These are phyloP conservation scores for Condylura cristata DNA, from an alignment of 2,113 vertebrate species.

Conservation along the genomic window DNA sequence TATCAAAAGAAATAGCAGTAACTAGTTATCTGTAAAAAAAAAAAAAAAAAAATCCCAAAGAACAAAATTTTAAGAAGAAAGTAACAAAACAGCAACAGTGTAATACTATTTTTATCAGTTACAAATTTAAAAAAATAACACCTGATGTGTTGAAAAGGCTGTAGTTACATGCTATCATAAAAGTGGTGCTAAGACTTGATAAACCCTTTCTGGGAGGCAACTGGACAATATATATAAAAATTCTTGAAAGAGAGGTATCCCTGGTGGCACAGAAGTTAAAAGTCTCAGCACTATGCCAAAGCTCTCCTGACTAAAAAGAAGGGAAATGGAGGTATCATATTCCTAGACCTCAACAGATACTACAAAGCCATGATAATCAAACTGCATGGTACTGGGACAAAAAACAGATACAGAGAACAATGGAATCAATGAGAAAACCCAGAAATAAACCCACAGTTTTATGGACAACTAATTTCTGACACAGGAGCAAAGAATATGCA, in stretches of 20 bases:
- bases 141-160: background rate
- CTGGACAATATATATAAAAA: background rate
- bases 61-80: background rate
- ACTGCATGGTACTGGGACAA: too few relatives aligned
- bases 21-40: background rate
- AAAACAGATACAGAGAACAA: too few relatives aligned
- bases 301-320: too few relatives aligned
- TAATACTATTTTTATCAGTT: conserved; percentile 41
- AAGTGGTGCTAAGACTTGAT: background rate
- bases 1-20: conserved; percentile 22
- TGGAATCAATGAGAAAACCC: too few relatives aligned
- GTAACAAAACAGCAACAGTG: background rate
- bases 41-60: background rate
- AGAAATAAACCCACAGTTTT: too few relatives aligned
- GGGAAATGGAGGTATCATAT: too few relatives aligned
- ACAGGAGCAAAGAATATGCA: too few relatives aligned
- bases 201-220: background rate
- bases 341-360: too few relatives aligned
- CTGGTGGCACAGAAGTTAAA: too few relatives aligned
- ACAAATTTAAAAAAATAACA: background rate
- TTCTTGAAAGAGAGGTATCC: background rate
- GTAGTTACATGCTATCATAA: background rate
- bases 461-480: too few relatives aligned
- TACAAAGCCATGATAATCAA: too few relatives aligned
- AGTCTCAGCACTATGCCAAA: too few relatives aligned